Conservation (phyloP, 1,140 invertebrate species). For the Diuraphis noxia region DNA sequence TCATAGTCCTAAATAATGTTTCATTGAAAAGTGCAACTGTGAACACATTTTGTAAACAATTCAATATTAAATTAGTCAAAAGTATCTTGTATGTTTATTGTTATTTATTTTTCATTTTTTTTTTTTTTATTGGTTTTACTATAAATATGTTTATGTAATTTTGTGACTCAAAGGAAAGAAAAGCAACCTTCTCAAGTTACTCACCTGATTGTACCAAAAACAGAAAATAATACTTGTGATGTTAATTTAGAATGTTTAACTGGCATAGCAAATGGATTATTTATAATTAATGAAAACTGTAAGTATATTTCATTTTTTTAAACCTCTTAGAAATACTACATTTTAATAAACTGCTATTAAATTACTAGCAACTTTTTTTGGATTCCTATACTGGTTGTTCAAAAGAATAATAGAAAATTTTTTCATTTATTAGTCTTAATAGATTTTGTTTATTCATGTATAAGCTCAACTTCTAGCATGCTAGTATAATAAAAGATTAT, state of each 20-base stretch:
- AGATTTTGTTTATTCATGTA: neutral
- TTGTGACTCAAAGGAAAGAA: neutral
- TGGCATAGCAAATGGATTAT: constrained; percentile 40
- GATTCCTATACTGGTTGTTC: neutral
- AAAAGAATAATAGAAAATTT: neutral
- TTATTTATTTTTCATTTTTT: neutral
- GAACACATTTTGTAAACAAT: constrained; percentile 30
- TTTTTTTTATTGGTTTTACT: neutral
- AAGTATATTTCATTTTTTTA: neutral
- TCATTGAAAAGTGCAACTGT: neutral
- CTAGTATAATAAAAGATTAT: neutral
- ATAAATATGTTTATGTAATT: neutral
- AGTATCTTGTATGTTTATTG: neutral
- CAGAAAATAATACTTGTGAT: constrained; percentile 29
- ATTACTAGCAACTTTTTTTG: neutral
- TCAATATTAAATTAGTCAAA: constrained; percentile 31
- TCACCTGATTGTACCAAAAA: constrained; percentile 15
- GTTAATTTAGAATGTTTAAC: constrained; percentile 28
- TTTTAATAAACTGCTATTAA: neutral
- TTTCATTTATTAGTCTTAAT: neutral
- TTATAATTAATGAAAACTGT: constrained; percentile 32
- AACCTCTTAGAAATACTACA: neutral
- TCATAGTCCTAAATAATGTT: neutral
- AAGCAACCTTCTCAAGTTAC: neutral
- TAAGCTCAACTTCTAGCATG: neutral